phyloP scores from a whole-genome alignment of 2,797 vertebrate species.

The Pseudochromis fuscus region DNA sequence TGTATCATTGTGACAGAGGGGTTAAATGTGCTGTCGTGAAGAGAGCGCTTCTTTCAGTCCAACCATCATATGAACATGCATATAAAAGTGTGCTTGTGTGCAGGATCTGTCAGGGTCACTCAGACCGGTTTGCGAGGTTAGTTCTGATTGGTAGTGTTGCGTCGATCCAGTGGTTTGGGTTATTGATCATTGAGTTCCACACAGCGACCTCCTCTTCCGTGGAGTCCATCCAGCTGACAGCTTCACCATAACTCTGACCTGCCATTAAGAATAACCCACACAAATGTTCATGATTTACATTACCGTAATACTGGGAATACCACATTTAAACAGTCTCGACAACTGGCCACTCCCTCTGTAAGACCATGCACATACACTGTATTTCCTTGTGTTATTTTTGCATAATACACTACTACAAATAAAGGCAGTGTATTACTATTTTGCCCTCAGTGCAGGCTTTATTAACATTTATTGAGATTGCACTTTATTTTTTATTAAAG shows the following conservation, averaged over 20 bases:
- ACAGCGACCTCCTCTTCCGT: constrained; percentile 88
- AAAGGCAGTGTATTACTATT: not conserved
- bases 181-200: constrained; percentile 89
- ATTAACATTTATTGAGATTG: too few species aligned
- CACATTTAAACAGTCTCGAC: not conserved
- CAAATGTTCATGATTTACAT: not conserved
- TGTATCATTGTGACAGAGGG: constrained; percentile 36
- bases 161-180: constrained; percentile 91
- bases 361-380: not conserved
- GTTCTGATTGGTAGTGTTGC: constrained; percentile 89
- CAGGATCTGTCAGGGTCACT: constrained; percentile 47
- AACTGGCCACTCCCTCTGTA: not conserved
- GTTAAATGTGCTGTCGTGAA: constrained; percentile 23
- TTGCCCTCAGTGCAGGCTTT: not conserved
- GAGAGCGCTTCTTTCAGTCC: constrained; percentile 40
- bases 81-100: not conserved
- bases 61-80: constrained; percentile 6
- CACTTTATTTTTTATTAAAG: too few species aligned
- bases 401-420: not conserved
- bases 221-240: constrained; percentile 96
- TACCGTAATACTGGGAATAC: not conserved
- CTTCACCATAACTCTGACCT: constrained; percentile 94
- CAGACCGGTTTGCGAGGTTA: constrained; percentile 82
- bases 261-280: constrained; percentile 30
- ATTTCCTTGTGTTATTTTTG: not conserved